Conservation (phyloP, 2,888 invertebrate genomes). For the Allygus modestus region DNA sequence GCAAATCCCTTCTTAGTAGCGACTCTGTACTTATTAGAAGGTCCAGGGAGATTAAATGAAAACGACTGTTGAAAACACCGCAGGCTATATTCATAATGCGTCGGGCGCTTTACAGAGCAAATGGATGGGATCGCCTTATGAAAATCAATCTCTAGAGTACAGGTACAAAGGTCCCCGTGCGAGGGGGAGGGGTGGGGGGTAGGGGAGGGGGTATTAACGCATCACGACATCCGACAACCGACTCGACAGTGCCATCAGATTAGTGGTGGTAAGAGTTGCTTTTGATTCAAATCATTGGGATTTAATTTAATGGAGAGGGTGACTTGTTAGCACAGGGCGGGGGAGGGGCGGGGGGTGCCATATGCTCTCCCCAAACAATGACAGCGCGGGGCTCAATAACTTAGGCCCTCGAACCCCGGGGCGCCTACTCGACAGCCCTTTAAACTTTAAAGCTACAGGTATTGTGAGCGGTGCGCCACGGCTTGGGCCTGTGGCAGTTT, state of each 20-base stretch:
- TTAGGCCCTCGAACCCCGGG: not conserved
- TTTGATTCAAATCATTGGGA: constrained; percentile 53
- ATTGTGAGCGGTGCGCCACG: not conserved
- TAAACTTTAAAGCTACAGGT: constrained; percentile 38
- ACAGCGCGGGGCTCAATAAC: constrained; percentile 42
- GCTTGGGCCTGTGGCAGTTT: not conserved
- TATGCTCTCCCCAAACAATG: constrained; percentile 48
- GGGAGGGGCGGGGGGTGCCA: constrained; percentile 41
- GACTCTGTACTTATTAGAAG: no score
- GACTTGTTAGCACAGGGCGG: not conserved
- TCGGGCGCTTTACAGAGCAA: not conserved
- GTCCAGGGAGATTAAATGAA: no score
- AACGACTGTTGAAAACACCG: no score
- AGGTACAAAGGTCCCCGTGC: constrained; percentile 5
- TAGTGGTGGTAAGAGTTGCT: constrained; percentile 45
- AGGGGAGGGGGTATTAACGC: not conserved
- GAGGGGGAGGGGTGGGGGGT: no score
- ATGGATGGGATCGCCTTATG: constrained; percentile 1
- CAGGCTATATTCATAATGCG: no score
- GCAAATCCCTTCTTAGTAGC: no score
- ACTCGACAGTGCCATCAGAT: not conserved
- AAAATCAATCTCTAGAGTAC: not conserved
- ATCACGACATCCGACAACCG: constrained; percentile 25
- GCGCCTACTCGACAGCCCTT: not conserved
- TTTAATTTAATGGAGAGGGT: constrained; percentile 54